Conservation (phyloP, 92 coral and sea anemone species). For the Zoanthus sansibaricus region DNA sequence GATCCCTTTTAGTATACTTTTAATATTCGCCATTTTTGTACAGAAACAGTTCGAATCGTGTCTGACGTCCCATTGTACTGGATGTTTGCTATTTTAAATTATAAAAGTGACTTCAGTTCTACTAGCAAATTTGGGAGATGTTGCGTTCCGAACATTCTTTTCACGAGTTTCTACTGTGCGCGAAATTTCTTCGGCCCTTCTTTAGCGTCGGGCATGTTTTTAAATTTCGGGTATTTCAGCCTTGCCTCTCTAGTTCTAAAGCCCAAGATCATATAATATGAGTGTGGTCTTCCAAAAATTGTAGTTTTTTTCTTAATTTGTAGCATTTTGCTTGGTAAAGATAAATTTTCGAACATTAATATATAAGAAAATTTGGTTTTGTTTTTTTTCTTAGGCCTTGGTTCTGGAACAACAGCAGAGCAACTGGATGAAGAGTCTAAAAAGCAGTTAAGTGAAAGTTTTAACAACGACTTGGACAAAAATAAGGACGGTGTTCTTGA, state of each 20-base stretch:
- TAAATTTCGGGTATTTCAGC: not conserved
- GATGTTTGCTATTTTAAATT: no score
- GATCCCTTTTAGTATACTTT: no score
- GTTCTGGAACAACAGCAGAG: slow-evolving; percentile 17
- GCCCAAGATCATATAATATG: not conserved
- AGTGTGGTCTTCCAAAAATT: not conserved
- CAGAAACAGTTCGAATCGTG: no score
- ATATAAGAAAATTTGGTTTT: not conserved
- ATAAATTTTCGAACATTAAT: not conserved
- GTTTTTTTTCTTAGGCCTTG: slow-evolving; percentile 38
- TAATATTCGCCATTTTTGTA: no score
- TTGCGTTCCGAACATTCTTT: not conserved
- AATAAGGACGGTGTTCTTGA: slow-evolving; percentile 78
- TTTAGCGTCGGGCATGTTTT: not conserved
- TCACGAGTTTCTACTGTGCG: not conserved
- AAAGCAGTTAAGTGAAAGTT: slow-evolving; percentile 53
- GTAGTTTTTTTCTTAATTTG: not conserved
- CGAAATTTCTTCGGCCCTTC: not conserved
- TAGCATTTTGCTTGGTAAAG: not conserved
- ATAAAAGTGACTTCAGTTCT: no score
- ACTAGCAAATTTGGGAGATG: not conserved
- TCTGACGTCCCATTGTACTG: no score
- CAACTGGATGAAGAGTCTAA: slow-evolving; percentile 16
- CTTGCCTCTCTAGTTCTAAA: not conserved
- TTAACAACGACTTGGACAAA: slow-evolving; percentile 71